Base-by-base conservation (phyloP, 2,888 invertebrate species). In the Drosophila demipolita region DNA sequence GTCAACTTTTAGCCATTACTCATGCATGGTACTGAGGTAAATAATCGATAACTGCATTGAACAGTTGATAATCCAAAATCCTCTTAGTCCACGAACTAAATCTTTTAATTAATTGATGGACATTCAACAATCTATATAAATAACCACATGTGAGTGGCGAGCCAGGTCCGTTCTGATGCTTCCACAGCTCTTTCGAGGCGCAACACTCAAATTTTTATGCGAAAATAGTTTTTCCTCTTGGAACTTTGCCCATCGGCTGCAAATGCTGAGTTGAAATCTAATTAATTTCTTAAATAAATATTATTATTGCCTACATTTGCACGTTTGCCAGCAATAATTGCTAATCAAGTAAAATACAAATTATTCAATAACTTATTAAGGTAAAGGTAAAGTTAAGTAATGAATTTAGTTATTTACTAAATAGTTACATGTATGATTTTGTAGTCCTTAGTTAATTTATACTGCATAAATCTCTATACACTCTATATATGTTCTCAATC, bases 1-100 rank as follows among this genome's bases (percentile, higher is more conserved):
- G 11, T 36, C 42, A 45, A 42, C 38, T 23, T 63, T 63, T 42
- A 52, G n/a, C 63, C 64, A 58, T 62, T 72, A 63, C 62, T 61
- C 64, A 66, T 59, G 60, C n/a, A 54, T 72, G 60, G 17, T n/a
- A 17, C 53, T 48, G 36, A 15, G 36, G 5, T 40, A 52, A 73
- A 60, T 69, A 77, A 77, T 77, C 74, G 79, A 74, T 78, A 73
- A 66, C 69, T 55, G 66, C 35, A 58, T 52, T 49, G 50, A 42
- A 35, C 52, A 50, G 66, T 29, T 17, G 53, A 62, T 75, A 63
- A 77, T 70, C 62, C 66, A 59, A 58, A 38, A 80, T 66, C 70
- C 63, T 60, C 70, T 77, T 65, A 77, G 59, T 60, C 42, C 29
- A 45, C 3, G 38, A 52, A 63, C 48, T 33, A 20, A 15, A 65